A percentile compares a stretch with the other conserved stretches of the same genome.
These are phyloP conservation scores for Ciconia maguari DNA, from an alignment of 2,113 vertebrate genomes.

Conservation along the genomic window DNA sequence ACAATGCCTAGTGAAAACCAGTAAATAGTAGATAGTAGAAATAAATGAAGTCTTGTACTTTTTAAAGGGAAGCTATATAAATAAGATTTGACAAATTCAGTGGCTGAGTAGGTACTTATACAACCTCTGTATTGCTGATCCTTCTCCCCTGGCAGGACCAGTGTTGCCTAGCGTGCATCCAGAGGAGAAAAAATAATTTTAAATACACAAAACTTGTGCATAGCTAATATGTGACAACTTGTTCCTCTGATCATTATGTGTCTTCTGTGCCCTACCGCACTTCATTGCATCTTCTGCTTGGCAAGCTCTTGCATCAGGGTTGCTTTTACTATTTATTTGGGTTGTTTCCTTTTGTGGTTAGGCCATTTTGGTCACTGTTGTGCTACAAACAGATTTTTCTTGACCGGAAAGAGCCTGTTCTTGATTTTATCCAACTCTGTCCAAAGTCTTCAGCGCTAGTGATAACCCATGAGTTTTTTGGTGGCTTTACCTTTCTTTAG, in stretches of 20 bases:
- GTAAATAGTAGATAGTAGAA: not conserved
- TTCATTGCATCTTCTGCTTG: not conserved
- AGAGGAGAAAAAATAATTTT: not conserved
- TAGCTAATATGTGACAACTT: not conserved
- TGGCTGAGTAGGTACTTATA: not conserved
- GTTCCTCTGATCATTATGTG: not conserved
- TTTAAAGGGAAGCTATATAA: not conserved
- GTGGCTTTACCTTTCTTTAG: not conserved
- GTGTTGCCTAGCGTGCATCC: not conserved
- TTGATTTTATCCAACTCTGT: not conserved
- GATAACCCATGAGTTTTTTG: rapidly evolving
- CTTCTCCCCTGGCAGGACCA: not conserved
- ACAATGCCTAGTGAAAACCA: not conserved
- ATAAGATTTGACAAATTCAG: not conserved
- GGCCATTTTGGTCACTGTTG: not conserved
- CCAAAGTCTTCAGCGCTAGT: not conserved
- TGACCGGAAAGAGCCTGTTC: not conserved
- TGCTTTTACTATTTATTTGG: not conserved
- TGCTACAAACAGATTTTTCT: not conserved
- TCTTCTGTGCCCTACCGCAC: not conserved
- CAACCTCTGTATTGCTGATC: not conserved
- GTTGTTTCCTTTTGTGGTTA: not conserved
- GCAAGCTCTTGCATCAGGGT: not conserved
- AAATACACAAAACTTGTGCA: not conserved
- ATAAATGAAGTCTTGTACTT: not conserved